phyloP scores from a whole-genome alignment of 2,888 invertebrate genomes.

The Morpho deidamia region DNA sequence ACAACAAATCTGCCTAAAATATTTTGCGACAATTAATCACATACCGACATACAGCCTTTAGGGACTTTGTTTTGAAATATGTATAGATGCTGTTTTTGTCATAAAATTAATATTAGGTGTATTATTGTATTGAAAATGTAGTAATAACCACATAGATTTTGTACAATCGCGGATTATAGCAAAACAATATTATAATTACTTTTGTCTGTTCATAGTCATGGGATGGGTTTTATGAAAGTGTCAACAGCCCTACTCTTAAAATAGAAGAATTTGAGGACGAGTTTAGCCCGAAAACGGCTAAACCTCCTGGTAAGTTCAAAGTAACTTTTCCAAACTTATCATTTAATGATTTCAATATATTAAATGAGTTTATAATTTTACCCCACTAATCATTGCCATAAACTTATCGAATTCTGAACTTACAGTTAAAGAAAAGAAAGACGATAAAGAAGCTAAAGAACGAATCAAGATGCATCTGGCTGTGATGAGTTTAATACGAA shows the following conservation, averaged over 20 bases:
- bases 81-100: too few species aligned
- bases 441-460: slow-evolving; percentile 27
- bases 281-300: slow-evolving; percentile 46
- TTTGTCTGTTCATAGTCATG: slow-evolving; percentile 48
- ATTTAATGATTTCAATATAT: background rate
- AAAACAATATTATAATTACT: background rate
- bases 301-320: slow-evolving; percentile 32
- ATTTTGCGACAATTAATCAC: too few species aligned
- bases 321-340: background rate
- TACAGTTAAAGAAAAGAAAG: slow-evolving; percentile 25
- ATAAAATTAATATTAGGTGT: too few species aligned
- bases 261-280: slow-evolving; percentile 63
- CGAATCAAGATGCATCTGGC: slow-evolving; percentile 76
- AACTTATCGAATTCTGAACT: background rate
- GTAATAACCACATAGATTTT: too few species aligned
- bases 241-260: slow-evolving; percentile 46
- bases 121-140: too few species aligned
- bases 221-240: slow-evolving; percentile 61
- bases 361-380: background rate
- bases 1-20: too few species aligned
- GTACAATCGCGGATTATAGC: too few species aligned
- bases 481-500: slow-evolving; percentile 83
- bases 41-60: too few species aligned
- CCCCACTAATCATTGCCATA: background rate
- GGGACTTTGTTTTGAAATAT: too few species aligned